phyloP scores from a whole-genome alignment of 92 coral and sea anemone species.

The Plumapathes pennacea region DNA sequence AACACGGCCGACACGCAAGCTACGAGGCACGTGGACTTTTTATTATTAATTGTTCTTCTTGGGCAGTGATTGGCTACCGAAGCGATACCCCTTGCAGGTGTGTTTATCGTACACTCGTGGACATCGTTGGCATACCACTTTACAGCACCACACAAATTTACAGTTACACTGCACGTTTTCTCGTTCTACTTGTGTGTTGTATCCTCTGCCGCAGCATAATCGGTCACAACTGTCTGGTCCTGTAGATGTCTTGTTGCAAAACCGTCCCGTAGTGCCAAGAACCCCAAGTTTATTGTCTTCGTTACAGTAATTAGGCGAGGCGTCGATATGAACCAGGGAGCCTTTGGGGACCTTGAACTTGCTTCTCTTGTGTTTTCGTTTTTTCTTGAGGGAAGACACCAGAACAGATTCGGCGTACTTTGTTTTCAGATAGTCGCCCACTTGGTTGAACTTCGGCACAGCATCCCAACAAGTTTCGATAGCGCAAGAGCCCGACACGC shows the following conservation, averaged over 20 bases:
- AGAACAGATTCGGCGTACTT: constrained; percentile 61
- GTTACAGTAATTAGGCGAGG: constrained; percentile 81
- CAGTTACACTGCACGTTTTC: constrained; percentile 74
- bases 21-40: no score
- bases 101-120: constrained; percentile 65
- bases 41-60: no score
- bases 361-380: constrained; percentile 64
- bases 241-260: constrained; percentile 69
- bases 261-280: constrained; percentile 84
- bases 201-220: constrained; percentile 91
- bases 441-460: constrained; percentile 60
- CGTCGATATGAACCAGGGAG: constrained; percentile 64
- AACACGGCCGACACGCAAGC: no score
- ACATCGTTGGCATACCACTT: constrained; percentile 76
- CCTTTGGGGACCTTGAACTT: constrained; percentile 40
- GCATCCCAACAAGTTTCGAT: constrained; percentile 74
- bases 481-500: constrained; percentile 85
- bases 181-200: constrained; percentile 79
- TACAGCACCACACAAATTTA: constrained; percentile 86
- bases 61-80: no score
- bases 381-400: constrained; percentile 58
- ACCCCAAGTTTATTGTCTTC: constrained; percentile 65
- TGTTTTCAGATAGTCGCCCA: constrained; percentile 63
- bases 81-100: constrained; percentile 84
- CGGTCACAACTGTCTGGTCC: constrained; percentile 72